These are phyloP conservation scores for Cantharis rustica DNA, from an alignment of 2,888 invertebrate genomes.

Conservation along the genomic window DNA sequence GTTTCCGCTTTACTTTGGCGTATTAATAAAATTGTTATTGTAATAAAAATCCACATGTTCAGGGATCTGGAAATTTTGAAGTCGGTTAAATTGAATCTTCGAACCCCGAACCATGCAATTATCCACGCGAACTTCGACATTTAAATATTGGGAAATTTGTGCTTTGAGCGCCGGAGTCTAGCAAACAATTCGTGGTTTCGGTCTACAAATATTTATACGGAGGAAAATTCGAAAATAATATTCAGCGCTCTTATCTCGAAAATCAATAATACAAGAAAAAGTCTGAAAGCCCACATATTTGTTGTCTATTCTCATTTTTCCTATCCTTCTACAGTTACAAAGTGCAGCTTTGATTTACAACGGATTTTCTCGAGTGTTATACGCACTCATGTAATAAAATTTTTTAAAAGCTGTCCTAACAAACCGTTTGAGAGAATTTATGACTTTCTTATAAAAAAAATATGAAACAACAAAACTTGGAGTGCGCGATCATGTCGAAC, in stretches of 20 bases:
- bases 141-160: background rate
- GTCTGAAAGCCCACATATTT: background rate
- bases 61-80: background rate
- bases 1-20: conserved; percentile 54
- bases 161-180: background rate
- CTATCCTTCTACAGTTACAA: background rate
- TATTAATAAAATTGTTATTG: conserved; percentile 8
- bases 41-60: conserved; percentile 15
- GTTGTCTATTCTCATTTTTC: background rate
- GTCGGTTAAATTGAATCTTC: background rate
- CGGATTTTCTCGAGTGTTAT: background rate
- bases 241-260: background rate
- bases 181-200: background rate
- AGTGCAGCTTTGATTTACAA: background rate
- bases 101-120: background rate
- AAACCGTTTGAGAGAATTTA: background rate
- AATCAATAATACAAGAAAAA: background rate
- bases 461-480: background rate
- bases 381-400: background rate
- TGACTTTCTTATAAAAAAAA: background rate
- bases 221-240: background rate
- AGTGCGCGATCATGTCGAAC: background rate
- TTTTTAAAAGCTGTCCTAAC: background rate
- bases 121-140: background rate
- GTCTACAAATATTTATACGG: background rate